Base-by-base conservation (phyloP, 2,113 vertebrate species). In the Lophius piscatorius region DNA sequence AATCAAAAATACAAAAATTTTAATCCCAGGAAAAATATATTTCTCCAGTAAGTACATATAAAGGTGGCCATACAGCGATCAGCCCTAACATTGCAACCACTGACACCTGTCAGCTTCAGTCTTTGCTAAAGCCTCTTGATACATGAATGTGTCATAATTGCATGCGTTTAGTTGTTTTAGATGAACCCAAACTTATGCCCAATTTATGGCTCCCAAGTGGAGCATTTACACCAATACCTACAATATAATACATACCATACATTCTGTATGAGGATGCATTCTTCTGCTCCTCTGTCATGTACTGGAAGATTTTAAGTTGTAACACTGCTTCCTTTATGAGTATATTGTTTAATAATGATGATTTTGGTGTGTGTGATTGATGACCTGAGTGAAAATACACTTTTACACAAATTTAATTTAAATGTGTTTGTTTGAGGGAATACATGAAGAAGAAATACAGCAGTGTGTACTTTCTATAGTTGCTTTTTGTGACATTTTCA, bases 141-240 rank as follows among this genome's bases (percentile, higher is more conserved):
- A 20, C 52, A 56, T 0, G 17, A 9, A 23, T 41, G 35, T 63
- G 36, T 44, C 28, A 34, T 4, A 2, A 12, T 35, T 34, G n/a
- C 21, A 17, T 36, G n/a, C 38, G 58, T 44, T 0, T 12, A 68
- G 18, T 66, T 39, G 45, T 16, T 62, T 77, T 21, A 44, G 11
- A 18, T 54, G 20, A 41, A 47, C 33, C 29, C 24, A 36, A 34
- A 55, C 51, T 24, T 63, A 8, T 28, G 5, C 11, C 29, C 1
- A 31, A 10, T 10, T 50, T 63, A 56, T 56, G 35, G 45, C 36
- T 13, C 39, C 21, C 39, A 26, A 40, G 42, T 54, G 31, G 58
- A 44, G 45, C 24, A 33, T 62, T 24, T 28, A 58, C 50, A 40
- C 49, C 23, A 66, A 59, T 80, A 74, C 39, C 2, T 10, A 31